These are phyloP conservation scores for Tyto alba DNA, from an alignment of 2,113 vertebrate species.

Conservation along the genomic window DNA sequence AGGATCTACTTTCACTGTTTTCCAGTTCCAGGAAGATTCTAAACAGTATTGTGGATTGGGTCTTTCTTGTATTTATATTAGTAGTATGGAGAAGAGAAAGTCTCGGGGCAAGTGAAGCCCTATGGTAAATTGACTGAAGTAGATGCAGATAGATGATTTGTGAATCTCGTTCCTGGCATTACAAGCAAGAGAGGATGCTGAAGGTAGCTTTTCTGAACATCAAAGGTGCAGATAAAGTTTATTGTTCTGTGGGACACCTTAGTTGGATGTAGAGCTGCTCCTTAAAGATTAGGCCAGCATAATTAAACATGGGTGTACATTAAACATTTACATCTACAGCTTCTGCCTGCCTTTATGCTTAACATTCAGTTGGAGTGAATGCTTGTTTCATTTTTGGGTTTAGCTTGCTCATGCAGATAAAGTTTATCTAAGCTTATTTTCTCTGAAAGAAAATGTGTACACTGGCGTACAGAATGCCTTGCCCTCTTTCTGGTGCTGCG, in stretches of 20 bases:
- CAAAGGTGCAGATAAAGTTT: background rate
- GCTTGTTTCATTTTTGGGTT: background rate
- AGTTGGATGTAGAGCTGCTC: background rate
- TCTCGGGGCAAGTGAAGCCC: background rate
- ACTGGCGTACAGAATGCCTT: background rate
- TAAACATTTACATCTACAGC: background rate
- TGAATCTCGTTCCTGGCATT: background rate
- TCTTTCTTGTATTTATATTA: conserved; percentile 4
- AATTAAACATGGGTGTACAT: background rate
- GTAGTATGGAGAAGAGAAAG: background rate
- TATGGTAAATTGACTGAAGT: background rate
- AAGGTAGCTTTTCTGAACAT: conserved; percentile 7
- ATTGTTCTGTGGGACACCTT: background rate
- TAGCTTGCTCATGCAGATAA: background rate
- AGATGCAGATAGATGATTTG: background rate
- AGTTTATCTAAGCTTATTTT: background rate
- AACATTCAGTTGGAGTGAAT: background rate
- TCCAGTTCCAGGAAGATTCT: background rate
- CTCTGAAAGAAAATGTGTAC: background rate
- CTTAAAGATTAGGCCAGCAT: background rate
- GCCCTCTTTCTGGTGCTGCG: background rate
- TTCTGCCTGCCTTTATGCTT: background rate
- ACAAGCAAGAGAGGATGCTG: background rate
- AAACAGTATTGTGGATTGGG: background rate
- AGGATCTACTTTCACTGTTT: conserved; percentile 18